Percentiles rank a stretch among this genome's conserved stretches.
These are phyloP conservation scores for Brachyhypopomus occidentalis DNA, from an alignment of 2,113 vertebrate genomes.

Conservation along the genomic window DNA sequence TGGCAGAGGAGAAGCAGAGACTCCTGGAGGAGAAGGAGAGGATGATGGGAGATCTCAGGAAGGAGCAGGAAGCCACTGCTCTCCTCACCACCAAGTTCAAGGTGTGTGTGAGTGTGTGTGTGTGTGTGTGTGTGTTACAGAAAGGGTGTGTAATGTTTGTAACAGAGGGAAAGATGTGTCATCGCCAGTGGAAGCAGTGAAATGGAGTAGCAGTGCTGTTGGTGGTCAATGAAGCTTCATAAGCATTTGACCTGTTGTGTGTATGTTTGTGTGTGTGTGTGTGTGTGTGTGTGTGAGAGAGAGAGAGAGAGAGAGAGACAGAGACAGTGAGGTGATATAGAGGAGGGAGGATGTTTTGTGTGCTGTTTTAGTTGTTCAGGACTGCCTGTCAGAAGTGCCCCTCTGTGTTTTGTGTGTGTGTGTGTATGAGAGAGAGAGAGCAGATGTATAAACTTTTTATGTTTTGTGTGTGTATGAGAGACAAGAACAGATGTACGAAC, in stretches of 20 bases:
- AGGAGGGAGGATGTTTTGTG: too few relatives aligned
- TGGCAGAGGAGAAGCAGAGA: conserved; percentile 92
- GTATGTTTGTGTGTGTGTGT: not conserved
- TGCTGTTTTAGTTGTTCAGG: too few relatives aligned
- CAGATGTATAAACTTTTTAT: too few relatives aligned
- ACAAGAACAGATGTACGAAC: too few relatives aligned
- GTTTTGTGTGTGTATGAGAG: too few relatives aligned
- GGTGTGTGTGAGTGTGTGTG: conserved; percentile 69
- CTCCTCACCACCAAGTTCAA: conserved; percentile 94
- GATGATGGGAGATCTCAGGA: conserved; percentile 92
- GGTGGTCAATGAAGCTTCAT: too few relatives aligned
- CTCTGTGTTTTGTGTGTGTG: not conserved
- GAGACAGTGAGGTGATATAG: too few relatives aligned
- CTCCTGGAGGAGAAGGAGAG: conserved; percentile 95
- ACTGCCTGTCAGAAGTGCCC: too few relatives aligned
- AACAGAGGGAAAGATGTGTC: not conserved
- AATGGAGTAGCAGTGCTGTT: too few relatives aligned
- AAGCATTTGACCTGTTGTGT: not conserved
- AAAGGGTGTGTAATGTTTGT: not conserved
- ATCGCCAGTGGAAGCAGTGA: too few relatives aligned
- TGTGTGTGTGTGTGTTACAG: not conserved
- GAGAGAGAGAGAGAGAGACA: too few relatives aligned
- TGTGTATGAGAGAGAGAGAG: not conserved
- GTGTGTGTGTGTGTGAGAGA: not conserved
- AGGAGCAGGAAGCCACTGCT: conserved; percentile 91